Conservation (phyloP, 2,113 vertebrate genomes). For the Pelodiscus sinensis region DNA sequence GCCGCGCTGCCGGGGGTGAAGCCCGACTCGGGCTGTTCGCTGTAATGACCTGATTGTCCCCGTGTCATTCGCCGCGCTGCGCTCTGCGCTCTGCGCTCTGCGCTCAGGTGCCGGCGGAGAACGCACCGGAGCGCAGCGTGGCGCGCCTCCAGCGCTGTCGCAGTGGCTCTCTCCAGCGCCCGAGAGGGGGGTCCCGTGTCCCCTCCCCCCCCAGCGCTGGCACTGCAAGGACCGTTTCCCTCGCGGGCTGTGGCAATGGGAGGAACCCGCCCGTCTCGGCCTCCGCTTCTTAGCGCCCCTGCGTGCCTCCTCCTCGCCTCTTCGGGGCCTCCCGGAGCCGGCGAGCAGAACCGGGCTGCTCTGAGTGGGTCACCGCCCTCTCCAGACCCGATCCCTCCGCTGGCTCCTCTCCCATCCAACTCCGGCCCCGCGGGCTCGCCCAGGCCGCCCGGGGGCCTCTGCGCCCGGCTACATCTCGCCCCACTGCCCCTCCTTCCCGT, state of each 20-base stretch:
- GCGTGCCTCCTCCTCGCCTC: too few species aligned
- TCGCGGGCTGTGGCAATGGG: conserved; percentile 50
- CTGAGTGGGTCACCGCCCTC: neutral
- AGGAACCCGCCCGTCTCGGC: neutral
- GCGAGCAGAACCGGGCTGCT: neutral
- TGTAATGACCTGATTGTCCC: conserved; percentile 77
- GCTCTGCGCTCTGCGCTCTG: conserved; percentile 65
- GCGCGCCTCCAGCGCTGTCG: conserved; percentile 62
- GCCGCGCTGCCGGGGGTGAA: conserved; percentile 55
- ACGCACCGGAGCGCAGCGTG: conserved; percentile 65
- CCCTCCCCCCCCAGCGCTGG: conserved; percentile 20
- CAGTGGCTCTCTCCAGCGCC: conserved; percentile 62
- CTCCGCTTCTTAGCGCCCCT: neutral
- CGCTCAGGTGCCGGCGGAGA: conserved; percentile 72
- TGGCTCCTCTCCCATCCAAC: neutral
- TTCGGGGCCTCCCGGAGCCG: neutral
- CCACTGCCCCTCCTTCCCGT: too few species aligned
- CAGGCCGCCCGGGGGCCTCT: too few species aligned
- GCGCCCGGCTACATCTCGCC: too few species aligned
- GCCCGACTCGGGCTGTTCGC: conserved; percentile 63
- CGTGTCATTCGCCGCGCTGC: conserved; percentile 72
- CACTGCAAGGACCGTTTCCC: conserved; percentile 62
- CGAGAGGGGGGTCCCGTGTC: neutral
- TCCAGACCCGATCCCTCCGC: neutral
- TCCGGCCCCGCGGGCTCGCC: too few species aligned